Evolutionary conservation across 2,113 vertebrate genomes (phyloP).

Genomic region (Pelecanus crispus): DNA sequence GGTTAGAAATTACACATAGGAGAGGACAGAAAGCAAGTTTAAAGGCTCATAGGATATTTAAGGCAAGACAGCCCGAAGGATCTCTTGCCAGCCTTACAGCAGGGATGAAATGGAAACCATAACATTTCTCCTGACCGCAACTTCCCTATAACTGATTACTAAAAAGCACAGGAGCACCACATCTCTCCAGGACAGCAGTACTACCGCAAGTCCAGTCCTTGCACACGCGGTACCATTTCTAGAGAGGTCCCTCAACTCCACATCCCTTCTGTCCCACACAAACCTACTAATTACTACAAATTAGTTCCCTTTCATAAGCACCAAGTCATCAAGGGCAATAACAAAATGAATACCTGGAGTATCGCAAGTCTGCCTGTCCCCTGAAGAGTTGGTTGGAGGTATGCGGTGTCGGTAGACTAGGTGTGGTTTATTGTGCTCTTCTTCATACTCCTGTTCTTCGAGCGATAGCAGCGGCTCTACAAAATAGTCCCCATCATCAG

Average conservation of each 20-base stretch:
- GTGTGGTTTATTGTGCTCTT: slow-evolving; percentile 95
- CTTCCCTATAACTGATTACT: not conserved
- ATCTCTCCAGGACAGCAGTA: not conserved
- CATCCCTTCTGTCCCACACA: not conserved
- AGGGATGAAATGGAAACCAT: not conserved
- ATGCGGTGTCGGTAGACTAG: slow-evolving; percentile 85
- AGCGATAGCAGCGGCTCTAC: slow-evolving; percentile 90
- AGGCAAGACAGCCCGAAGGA: not conserved
- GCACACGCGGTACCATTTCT: not conserved
- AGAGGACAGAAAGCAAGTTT: not conserved
- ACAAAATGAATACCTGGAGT: slow-evolving; percentile 82
- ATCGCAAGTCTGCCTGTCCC: slow-evolving; percentile 75
- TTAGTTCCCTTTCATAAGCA: not conserved
- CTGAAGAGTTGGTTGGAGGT: slow-evolving; percentile 63
- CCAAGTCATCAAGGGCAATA: not conserved
- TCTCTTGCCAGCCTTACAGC: not conserved
- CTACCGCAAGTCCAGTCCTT: not conserved
- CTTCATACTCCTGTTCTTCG: slow-evolving; percentile 85
- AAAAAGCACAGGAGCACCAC: not conserved
- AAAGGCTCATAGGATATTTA: not conserved
- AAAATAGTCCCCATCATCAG: slow-evolving; percentile 93
- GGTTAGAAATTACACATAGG: not conserved
- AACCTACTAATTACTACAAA: not conserved
- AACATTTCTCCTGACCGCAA: not conserved
- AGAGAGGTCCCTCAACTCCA: not conserved